These are phyloP conservation scores for Daubentonia madagascariensis DNA, from an alignment of 2,113 vertebrate genomes.

Conservation along the genomic window DNA sequence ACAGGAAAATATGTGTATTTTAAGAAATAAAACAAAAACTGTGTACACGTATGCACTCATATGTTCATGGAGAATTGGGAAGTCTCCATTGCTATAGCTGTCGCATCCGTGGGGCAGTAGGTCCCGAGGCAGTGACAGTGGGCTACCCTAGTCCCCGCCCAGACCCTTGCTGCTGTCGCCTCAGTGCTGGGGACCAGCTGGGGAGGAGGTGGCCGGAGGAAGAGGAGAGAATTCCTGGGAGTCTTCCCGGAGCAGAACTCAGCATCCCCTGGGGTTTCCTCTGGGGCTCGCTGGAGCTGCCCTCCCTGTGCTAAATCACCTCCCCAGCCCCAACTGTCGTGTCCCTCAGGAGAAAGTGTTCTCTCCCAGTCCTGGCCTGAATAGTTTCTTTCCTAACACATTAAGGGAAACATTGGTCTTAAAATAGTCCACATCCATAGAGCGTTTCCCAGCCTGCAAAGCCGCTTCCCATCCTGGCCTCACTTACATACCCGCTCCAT, in stretches of 20 bases:
- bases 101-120: too few species aligned
- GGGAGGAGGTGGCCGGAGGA: neutral
- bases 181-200: neutral
- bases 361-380: neutral
- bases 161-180: neutral
- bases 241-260: neutral
- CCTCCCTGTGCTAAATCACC: neutral
- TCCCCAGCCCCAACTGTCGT: neutral
- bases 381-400: neutral
- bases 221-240: neutral
- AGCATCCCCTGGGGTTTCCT: neutral
- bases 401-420: neutral
- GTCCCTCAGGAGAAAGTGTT: neutral
- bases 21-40: neutral
- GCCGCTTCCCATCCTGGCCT: too few species aligned
- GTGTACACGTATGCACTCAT: too few species aligned
- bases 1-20: neutral
- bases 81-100: neutral
- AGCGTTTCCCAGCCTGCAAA: neutral
- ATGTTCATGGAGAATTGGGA: neutral
- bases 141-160: neutral
- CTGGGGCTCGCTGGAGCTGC: neutral
- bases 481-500: too few species aligned
- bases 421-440: neutral
- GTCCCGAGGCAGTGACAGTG: neutral